Evolutionary conservation across 2,113 vertebrate genomes (phyloP), one percentile per base, ranked within the genome.

Genomic region (Microcebus ravelobensis): DNA sequence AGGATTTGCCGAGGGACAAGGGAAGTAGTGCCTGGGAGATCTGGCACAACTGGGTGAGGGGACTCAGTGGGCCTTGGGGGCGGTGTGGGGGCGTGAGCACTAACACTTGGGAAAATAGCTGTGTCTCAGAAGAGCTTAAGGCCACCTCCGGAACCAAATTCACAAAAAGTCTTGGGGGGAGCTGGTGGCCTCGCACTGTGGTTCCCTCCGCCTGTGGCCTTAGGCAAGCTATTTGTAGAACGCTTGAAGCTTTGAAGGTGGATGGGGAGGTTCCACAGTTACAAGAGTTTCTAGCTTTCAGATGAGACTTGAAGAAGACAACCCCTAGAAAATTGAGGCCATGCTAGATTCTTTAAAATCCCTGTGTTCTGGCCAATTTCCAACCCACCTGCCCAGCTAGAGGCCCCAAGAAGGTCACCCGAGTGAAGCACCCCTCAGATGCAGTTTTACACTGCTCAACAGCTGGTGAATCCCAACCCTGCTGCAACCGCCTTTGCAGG

Each of bases 201-300:
- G 2, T 57, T 20, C 2, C 45, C 48, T 34, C 13, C 4, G 34
- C 50, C 34, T 55, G 1, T 0, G 76, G n/a, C 18, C 0, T 68
- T 25, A 21, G 14, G 50, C 23, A 4, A 39, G 55, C 50, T 63
- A 11, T 10, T 12, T 18, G 11, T 5, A 31, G 48, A 34, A 8
- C 18, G 6, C 42, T 45, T 45, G 42, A 45, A 1, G 42, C 42
- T 45, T 45, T 45, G 42, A 45, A 6, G 42, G 42, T 45, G 42
- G 42, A 45, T 3, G 1, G 42, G 45, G 45, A 45, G 45, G 45
- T 45, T 45, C 45, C 7, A 45, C 45, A 45, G 45, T 45, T 45
- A 45, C 7, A 45, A 45, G 34, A 15, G 4, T 42, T 74, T 63
- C 27, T 14, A 27, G 39, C 14, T 65, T 87, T 65, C n/a, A 34